phyloP scores from a whole-genome alignment of 30 jellyfish, hydroid and myxozoan genomes.

The Cassiopea xamachana region DNA sequence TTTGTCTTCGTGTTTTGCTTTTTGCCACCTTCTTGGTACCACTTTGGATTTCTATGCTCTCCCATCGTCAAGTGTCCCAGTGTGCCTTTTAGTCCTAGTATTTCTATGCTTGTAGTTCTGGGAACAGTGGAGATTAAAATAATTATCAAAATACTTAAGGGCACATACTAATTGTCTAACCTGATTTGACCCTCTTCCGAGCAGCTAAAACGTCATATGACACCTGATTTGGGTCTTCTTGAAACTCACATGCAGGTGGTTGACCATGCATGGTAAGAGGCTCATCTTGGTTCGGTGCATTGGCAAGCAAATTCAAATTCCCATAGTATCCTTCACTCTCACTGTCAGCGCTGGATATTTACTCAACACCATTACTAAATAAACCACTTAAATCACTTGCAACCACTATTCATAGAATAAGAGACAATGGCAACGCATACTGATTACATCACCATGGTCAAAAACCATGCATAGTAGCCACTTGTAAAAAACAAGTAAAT shows the following conservation, averaged over 20 bases:
- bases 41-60: no score
- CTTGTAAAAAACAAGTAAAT: neutral
- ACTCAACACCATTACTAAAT: neutral
- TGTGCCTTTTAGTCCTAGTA: no score
- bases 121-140: no score
- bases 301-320: constrained; percentile 1
- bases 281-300: constrained; percentile 57
- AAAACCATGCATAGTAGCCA: neutral
- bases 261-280: constrained; percentile 45
- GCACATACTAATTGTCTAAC: constrained; percentile 45
- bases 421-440: constrained; percentile 19
- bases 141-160: neutral
- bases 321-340: constrained; percentile 55
- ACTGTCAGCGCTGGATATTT: constrained; percentile 5
- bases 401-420: neutral
- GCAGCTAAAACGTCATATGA: constrained; percentile 55
- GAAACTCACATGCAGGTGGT: constrained; percentile 35
- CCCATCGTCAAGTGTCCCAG: no score
- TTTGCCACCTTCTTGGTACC: no score
- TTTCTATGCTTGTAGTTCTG: no score
- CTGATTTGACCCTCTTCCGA: constrained; percentile 35
- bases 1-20: no score
- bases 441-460: constrained; percentile 41
- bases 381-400: constrained; percentile 1
- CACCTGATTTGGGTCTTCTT: constrained; percentile 45